Evolutionary conservation across 2,888 invertebrate genomes (phyloP).

Genomic region (Drosophila greeni): DNA sequence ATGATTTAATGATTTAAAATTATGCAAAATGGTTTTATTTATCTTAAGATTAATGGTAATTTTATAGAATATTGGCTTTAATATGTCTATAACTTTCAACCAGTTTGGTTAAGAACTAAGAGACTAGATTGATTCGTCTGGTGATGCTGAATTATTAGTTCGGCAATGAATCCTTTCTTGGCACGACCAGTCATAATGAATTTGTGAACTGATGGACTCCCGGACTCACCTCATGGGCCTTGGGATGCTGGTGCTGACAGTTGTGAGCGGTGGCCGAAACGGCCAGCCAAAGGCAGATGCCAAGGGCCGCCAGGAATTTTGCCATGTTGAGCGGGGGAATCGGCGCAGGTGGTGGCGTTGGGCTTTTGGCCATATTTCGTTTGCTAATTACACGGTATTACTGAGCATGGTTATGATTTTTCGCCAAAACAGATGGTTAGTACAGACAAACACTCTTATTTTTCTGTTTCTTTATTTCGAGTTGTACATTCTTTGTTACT

Average conservation of each 20-base stretch:
- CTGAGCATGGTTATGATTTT: constrained; percentile 7
- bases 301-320: constrained; percentile 27
- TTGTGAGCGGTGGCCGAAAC: constrained; percentile 71
- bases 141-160: no score
- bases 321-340: constrained; percentile 5
- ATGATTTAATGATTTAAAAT: no score
- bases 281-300: constrained; percentile 21
- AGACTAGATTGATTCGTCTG: neutral
- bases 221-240: constrained; percentile 82
- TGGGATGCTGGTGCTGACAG: constrained; percentile 84
- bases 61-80: neutral
- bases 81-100: neutral
- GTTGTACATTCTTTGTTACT: constrained; percentile 16
- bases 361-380: constrained; percentile 19
- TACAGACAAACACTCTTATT: neutral
- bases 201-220: neutral
- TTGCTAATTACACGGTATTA: constrained; percentile 17
- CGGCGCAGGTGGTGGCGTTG: neutral
- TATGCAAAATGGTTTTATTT: no score
- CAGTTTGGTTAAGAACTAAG: neutral
- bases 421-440: neutral
- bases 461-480: neutral
- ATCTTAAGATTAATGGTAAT: no score
- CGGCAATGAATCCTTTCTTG: no score
- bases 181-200: neutral